These are phyloP conservation scores for Hirundo rustica DNA, from an alignment of 2,797 vertebrate species.

Conservation along the genomic window DNA sequence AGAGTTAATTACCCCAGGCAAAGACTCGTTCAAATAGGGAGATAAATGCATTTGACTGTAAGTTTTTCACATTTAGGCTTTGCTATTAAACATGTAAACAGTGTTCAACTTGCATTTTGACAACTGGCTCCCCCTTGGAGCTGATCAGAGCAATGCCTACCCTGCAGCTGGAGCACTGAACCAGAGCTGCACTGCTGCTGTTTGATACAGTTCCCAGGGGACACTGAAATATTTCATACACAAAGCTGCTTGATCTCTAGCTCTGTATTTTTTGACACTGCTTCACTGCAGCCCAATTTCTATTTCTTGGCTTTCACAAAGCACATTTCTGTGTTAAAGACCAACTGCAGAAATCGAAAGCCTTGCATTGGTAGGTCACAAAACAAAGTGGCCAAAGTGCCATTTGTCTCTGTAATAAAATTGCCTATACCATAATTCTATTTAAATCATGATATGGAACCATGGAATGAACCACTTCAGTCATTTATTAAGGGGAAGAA, in stretches of 20 bases:
- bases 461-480: background rate
- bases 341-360: background rate
- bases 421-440: background rate
- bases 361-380: background rate
- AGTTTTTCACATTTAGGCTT: background rate
- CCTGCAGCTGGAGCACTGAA: slow-evolving; percentile 42
- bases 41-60: background rate
- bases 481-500: background rate
- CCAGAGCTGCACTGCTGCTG: background rate
- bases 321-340: background rate
- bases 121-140: background rate
- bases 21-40: background rate
- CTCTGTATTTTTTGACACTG: background rate
- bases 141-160: background rate
- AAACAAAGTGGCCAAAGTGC: background rate
- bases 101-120: background rate
- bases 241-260: background rate
- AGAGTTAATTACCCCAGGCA: background rate
- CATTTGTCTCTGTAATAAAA: background rate
- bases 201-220: background rate
- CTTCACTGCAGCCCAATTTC: background rate
- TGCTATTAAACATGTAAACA: slow-evolving; percentile 4
- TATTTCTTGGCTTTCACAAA: background rate
- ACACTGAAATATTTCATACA: background rate
- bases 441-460: background rate